Evolutionary conservation across 2,888 invertebrate species (phyloP).

Genomic region (Acleris laterana): DNA sequence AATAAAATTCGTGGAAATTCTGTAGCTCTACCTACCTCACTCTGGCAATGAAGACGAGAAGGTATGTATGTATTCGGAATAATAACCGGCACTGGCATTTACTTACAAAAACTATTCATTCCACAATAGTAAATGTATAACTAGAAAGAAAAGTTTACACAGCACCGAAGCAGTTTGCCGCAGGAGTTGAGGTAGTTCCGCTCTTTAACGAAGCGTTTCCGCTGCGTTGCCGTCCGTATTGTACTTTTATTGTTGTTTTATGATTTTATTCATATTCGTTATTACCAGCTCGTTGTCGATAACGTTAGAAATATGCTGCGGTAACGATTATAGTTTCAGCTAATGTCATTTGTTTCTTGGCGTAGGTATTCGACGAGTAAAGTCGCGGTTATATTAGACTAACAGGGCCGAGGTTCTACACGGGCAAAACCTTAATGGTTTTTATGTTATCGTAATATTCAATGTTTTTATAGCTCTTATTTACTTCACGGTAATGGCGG

Average conservation of each 20-base stretch:
- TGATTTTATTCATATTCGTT: slow-evolving; percentile 35
- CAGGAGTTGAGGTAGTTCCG: slow-evolving; percentile 37
- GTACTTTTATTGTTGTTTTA: slow-evolving; percentile 41
- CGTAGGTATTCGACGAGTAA: not conserved
- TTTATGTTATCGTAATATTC: no score
- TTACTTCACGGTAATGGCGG: no score
- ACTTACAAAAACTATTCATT: no score
- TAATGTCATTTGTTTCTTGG: slow-evolving; percentile 1
- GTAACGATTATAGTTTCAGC: slow-evolving; percentile 8
- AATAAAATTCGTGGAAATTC: no score
- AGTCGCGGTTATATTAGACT: not conserved
- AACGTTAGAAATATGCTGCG: slow-evolving; percentile 24
- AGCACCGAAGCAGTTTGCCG: slow-evolving; percentile 30
- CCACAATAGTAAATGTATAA: slow-evolving; percentile 9
- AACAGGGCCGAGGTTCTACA: no score
- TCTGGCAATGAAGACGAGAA: no score
- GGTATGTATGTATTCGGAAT: no score
- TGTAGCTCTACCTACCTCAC: no score
- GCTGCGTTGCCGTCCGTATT: slow-evolving; percentile 41
- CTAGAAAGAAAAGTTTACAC: slow-evolving; percentile 32
- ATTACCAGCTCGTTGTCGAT: slow-evolving; percentile 21
- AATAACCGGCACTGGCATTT: no score
- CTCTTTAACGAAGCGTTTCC: slow-evolving; percentile 45
- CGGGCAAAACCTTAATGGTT: no score
- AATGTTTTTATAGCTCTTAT: no score